Evolutionary conservation across 1,140 invertebrate species (phyloP).

Genomic region (Rhopalosiphum maidis): DNA sequence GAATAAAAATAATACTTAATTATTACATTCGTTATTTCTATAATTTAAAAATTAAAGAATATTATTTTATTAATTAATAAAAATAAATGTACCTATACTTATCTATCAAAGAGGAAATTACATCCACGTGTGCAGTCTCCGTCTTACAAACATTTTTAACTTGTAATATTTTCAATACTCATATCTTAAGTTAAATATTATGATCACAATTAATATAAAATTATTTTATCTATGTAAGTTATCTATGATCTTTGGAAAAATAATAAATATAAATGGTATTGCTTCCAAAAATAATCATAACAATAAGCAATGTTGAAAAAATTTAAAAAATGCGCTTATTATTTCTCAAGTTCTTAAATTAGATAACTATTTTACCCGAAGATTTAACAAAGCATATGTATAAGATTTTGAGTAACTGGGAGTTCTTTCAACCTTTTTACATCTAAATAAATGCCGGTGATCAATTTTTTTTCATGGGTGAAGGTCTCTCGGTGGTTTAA

Average conservation of each 20-base stretch:
- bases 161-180: no score
- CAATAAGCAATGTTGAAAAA: background rate
- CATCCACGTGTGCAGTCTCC: no score
- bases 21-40: background rate
- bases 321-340: background rate
- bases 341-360: background rate
- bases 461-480: background rate
- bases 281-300: background rate
- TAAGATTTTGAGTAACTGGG: background rate
- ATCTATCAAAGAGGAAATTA: background rate
- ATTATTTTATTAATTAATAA: background rate
- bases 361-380: background rate
- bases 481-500: no score
- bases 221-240: background rate
- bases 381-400: background rate
- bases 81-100: background rate
- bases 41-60: background rate
- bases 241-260: background rate
- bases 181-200: background rate
- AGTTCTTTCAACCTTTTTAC: background rate
- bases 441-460: background rate
- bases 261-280: background rate
- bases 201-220: background rate
- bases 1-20: background rate
- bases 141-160: no score